phyloP scores from a whole-genome alignment of 2,113 vertebrate species.

The Dasyprocta punctata region DNA sequence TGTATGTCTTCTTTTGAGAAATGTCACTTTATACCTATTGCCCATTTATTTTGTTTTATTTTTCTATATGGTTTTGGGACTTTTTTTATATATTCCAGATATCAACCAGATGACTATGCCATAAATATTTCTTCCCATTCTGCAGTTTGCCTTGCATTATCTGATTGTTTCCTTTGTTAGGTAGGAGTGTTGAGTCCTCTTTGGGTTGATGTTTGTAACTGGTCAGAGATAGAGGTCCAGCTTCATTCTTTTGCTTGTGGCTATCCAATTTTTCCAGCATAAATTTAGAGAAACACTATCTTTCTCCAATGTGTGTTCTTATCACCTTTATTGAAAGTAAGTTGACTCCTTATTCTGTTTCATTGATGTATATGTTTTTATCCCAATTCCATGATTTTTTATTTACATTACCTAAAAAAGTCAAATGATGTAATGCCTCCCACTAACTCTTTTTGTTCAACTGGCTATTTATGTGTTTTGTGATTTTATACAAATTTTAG shows the following conservation, averaged over 20 bases:
- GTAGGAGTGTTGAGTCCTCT: not conserved
- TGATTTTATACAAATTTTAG: not conserved
- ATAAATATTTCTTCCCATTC: not conserved
- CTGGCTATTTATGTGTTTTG: not conserved
- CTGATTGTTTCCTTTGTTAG: not conserved
- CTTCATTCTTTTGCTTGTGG: not conserved
- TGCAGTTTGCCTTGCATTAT: not conserved
- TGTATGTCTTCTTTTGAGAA: not conserved
- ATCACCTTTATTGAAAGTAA: not conserved
- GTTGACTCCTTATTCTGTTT: not conserved
- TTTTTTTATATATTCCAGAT: not conserved
- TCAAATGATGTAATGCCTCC: not conserved
- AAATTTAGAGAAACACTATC: not conserved
- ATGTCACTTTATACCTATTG: not conserved
- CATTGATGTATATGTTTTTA: not conserved
- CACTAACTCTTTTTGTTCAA: not conserved
- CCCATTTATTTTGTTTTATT: not conserved
- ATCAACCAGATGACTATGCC: not conserved
- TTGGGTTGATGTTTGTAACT: not conserved
- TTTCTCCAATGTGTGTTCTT: not conserved
- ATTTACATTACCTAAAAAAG: not conserved
- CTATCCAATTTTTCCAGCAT: not conserved
- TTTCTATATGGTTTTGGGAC: not conserved
- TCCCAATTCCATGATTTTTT: too few species aligned
- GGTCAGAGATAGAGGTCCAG: too few species aligned